Evolutionary conservation across 2,797 vertebrate genomes (phyloP).

Genomic region (Setipinna tenuifilis): DNA sequence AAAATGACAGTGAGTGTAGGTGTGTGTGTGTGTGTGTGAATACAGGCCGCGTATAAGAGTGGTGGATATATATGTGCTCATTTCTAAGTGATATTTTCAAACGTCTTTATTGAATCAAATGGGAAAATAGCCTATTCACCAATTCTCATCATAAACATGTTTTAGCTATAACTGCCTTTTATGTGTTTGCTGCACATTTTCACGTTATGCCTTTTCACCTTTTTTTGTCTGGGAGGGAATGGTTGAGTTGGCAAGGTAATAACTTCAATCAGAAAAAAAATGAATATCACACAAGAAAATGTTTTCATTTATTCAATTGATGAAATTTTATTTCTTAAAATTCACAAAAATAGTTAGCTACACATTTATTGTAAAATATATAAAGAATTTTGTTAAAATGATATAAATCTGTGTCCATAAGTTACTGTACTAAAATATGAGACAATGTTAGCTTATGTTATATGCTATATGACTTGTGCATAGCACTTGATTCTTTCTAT

Average conservation of each 20-base stretch:
- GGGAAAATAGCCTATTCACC: too few species aligned
- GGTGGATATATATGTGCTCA: too few species aligned
- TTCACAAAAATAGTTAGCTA: constrained; percentile 49
- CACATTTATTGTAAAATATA: constrained; percentile 37
- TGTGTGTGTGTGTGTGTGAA: too few species aligned
- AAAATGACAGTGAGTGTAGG: too few species aligned
- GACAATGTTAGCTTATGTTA: constrained; percentile 55
- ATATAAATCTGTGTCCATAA: constrained; percentile 43
- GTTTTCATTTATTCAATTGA: constrained; percentile 41
- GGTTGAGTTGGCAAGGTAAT: too few species aligned
- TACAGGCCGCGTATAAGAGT: too few species aligned
- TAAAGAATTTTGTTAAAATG: constrained; percentile 43
- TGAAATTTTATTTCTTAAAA: constrained; percentile 42
- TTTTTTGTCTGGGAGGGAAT: background rate
- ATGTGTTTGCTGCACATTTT: too few species aligned
- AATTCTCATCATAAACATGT: too few species aligned
- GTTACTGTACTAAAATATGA: constrained; percentile 49
- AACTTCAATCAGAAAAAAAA: background rate
- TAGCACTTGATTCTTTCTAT: constrained; percentile 67
- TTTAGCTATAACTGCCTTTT: too few species aligned
- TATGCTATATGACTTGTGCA: constrained; percentile 65
- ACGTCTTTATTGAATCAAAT: too few species aligned
- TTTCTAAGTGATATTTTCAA: too few species aligned
- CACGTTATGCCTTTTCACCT: background rate
- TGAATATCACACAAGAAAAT: background rate